phyloP scores from a whole-genome alignment of 1,140 invertebrate genomes.

The Bathynomus jamesi region DNA sequence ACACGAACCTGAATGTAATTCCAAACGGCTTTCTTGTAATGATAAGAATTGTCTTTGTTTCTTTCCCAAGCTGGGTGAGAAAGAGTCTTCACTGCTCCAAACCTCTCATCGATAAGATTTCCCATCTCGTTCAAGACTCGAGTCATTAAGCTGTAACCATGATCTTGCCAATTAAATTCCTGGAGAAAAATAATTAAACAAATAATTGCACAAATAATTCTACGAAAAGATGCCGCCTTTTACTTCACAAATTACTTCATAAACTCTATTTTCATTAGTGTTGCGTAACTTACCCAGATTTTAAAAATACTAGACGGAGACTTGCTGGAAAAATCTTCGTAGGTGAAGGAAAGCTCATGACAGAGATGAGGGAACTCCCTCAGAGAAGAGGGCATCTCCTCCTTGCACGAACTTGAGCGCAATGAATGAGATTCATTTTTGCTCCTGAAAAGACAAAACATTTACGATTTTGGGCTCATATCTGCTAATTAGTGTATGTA shows the following conservation, averaged over 20 bases:
- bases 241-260: background rate
- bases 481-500: too few species aligned
- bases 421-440: background rate
- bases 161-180: background rate
- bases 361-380: background rate
- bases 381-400: background rate
- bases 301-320: background rate
- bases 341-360: background rate
- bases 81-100: background rate
- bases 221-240: background rate
- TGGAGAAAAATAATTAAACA: background rate
- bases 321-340: background rate
- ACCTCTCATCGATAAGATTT: background rate
- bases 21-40: background rate
- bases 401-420: background rate
- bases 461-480: too few species aligned
- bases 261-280: too few species aligned
- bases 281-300: background rate
- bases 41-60: background rate
- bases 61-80: background rate
- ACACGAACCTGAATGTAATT: background rate
- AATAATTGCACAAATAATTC: background rate
- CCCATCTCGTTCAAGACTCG: background rate
- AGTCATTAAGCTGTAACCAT: background rate
- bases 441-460: too few species aligned